Conservation (phyloP, 2,888 invertebrate species). For the Nasonovia ribisnigri region DNA sequence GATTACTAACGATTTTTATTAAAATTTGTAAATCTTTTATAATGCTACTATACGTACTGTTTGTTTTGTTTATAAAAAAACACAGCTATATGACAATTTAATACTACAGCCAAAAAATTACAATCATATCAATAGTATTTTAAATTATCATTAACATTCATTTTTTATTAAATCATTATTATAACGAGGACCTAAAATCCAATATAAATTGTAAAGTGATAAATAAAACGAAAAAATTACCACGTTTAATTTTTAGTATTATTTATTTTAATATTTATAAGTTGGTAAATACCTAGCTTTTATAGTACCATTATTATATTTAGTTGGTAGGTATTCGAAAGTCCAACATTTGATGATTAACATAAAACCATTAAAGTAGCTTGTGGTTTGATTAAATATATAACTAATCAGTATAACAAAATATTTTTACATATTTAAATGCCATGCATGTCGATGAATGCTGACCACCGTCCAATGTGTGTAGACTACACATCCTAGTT, state of each 20-base stretch:
- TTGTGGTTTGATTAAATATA: neutral
- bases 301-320: neutral
- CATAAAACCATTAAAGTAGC: neutral
- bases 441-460: neutral
- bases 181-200: neutral
- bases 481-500: neutral
- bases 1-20: neutral
- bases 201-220: neutral
- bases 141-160: neutral
- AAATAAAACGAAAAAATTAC: neutral
- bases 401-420: neutral
- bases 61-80: neutral
- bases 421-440: too few relatives aligned
- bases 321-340: neutral
- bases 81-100: neutral
- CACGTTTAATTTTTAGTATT: neutral
- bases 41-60: neutral
- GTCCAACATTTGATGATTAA: neutral
- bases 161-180: neutral
- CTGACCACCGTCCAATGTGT: neutral
- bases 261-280: neutral
- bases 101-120: slow-evolving; percentile 29
- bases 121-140: slow-evolving; percentile 39
- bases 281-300: neutral
- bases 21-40: neutral